These are phyloP conservation scores for Odontomyia ornata DNA, from an alignment of 2,888 invertebrate species.

Conservation along the genomic window DNA sequence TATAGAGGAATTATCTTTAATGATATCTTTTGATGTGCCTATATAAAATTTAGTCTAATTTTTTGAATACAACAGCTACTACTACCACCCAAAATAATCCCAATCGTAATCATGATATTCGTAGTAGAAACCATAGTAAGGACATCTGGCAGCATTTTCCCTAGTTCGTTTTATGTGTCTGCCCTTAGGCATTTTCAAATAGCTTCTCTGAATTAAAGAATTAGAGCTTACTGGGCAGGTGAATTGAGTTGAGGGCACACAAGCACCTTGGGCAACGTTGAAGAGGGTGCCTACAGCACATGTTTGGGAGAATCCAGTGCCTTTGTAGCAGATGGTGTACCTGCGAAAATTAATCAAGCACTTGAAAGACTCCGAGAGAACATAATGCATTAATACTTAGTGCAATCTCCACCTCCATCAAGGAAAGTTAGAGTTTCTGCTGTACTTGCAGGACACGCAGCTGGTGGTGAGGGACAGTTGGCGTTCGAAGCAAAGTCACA, in stretches of 20 bases:
- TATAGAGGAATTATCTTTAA: too few relatives aligned
- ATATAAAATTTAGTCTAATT: not conserved
- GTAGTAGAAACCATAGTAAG: constrained; percentile 40
- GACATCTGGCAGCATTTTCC: not conserved
- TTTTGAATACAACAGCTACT: not conserved
- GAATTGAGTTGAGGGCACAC: constrained; percentile 56
- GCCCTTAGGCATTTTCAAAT: not conserved
- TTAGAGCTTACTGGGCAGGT: constrained; percentile 56
- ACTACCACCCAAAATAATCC: not conserved
- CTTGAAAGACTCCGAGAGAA: not conserved
- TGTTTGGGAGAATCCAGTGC: constrained; percentile 53
- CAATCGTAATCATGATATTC: constrained; percentile 54
- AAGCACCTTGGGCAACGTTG: constrained; percentile 54
- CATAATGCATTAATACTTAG: constrained; percentile 50
- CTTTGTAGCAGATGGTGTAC: constrained; percentile 58
- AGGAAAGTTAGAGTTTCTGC: constrained; percentile 54
- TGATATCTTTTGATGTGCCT: too few relatives aligned
- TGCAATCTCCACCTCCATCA: constrained; percentile 56
- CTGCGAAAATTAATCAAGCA: constrained; percentile 43
- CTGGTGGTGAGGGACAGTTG: constrained; percentile 56
- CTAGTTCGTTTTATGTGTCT: not conserved
- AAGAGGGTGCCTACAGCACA: constrained; percentile 57
- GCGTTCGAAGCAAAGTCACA: constrained; percentile 59
- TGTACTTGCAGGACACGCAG: not conserved
- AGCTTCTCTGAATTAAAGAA: not conserved